Conservation (phyloP, 2,113 vertebrate genomes). For the Phylloscopus whistleri region DNA sequence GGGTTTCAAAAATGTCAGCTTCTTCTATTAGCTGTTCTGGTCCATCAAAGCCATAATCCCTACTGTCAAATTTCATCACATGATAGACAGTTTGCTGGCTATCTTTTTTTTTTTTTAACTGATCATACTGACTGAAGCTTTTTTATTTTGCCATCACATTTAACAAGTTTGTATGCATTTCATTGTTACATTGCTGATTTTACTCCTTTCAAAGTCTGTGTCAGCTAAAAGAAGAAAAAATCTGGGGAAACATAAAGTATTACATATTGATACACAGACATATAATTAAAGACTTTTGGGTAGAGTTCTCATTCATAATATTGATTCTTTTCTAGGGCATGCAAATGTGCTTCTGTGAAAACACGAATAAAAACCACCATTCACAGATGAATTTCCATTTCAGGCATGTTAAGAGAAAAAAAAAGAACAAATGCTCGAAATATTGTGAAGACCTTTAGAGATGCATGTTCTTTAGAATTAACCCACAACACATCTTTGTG, state of each 20-base stretch:
- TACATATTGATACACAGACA: slow-evolving; percentile 73
- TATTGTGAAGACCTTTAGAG: slow-evolving; percentile 35
- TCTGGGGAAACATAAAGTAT: slow-evolving; percentile 68
- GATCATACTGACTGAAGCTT: slow-evolving; percentile 75
- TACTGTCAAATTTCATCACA: slow-evolving; percentile 89
- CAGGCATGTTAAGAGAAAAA: slow-evolving; percentile 44
- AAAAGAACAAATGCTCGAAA: slow-evolving; percentile 40
- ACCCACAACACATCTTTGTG: slow-evolving; percentile 3
- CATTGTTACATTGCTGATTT: slow-evolving; percentile 69
- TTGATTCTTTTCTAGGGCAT: slow-evolving; percentile 67
- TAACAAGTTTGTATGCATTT: slow-evolving; percentile 75
- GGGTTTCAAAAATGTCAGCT: slow-evolving; percentile 91
- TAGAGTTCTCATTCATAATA: slow-evolving; percentile 70
- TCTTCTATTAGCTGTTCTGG: slow-evolving; percentile 87
- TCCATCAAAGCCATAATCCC: slow-evolving; percentile 89
- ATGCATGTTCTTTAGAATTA: slow-evolving; percentile 31
- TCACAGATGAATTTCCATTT: slow-evolving; percentile 65
- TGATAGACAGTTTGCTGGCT: slow-evolving; percentile 82
- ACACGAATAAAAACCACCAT: slow-evolving; percentile 56
- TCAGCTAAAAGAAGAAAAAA: slow-evolving; percentile 67
- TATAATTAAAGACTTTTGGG: slow-evolving; percentile 72
- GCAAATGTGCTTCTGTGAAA: slow-evolving; percentile 63
- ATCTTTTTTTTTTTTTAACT: slow-evolving; percentile 58
- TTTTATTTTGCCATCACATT: slow-evolving; percentile 76
- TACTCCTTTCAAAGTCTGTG: slow-evolving; percentile 72